Evolutionary conservation across 2,113 vertebrate species (phyloP).

Genomic region (Mohoua ochrocephala): DNA sequence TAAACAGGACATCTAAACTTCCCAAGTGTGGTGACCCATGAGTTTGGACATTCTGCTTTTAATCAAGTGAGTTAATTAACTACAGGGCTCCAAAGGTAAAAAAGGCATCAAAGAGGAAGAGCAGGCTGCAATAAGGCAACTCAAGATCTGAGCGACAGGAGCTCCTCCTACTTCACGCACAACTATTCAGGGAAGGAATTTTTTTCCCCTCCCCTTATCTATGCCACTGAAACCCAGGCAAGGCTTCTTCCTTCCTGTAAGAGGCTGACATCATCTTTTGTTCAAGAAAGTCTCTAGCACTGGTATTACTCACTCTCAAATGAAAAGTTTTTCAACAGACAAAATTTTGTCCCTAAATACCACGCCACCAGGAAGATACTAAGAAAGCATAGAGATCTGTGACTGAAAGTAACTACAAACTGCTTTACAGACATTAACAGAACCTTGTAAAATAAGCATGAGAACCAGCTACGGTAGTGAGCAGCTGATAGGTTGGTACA

Average conservation of each 20-base stretch:
- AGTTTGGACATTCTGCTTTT: constrained; percentile 19
- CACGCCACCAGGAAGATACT: neutral
- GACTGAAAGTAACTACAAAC: neutral
- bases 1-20: constrained; percentile 39
- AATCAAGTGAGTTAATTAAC: constrained; percentile 40
- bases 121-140: constrained; percentile 22
- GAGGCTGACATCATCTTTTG: neutral
- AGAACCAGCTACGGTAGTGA: neutral
- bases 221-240: neutral
- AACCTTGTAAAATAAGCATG: neutral
- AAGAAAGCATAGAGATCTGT: neutral
- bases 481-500: neutral
- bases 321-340: neutral
- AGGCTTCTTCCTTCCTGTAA: constrained; percentile 18
- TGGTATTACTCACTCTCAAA: neutral
- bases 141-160: neutral
- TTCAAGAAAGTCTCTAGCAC: neutral
- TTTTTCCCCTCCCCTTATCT: neutral
- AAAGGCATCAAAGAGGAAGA: constrained; percentile 47
- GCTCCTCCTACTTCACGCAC: constrained; percentile 26
- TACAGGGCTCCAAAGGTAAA: constrained; percentile 6
- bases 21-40: constrained; percentile 4
- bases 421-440: neutral
- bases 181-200: neutral
- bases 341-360: neutral